Evolutionary conservation across 2,888 invertebrate species (phyloP), one percentile per base, ranked within the genome.

Genomic region (Pseudococcus jackbeardsleyi): DNA sequence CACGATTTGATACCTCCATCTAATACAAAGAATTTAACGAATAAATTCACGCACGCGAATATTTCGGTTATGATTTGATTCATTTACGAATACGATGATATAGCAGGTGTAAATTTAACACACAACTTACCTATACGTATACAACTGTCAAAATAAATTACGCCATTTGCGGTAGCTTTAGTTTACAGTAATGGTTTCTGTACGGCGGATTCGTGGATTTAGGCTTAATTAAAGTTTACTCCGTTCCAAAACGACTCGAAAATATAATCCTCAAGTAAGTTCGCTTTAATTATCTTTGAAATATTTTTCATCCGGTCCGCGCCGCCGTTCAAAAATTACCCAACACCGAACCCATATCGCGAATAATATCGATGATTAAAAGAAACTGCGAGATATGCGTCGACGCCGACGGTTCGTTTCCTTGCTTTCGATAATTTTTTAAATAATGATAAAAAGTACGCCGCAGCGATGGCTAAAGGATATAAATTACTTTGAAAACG

Each of bases 221-320:
- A 79, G 79, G 79, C 79, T 79, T 79, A 79, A 79, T 79, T 79
- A 79, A 79, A 79, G 46, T 79, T 79, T 79, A 79, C 79, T 79
- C 19, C 42, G 46, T 79, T 79, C 42, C 79, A 79, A 79, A 79
- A 42, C 42, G 39, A 79, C 79, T 79, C 79, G 79, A 79, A 79
- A 79, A 46, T 79, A 79, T 79, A 79, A 79, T 79, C 79, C 79
- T 79, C 42, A 79, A 79, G 19, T 79, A 42, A 79, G 79, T 79
- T 79, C 79, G 79, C n/a, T 79, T 79, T 79, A 79, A 79, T 79
- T 79, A 79, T 42, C n/a, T 42, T 79, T 42, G 79, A 46, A 79
- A 79, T 79, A 79, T 79, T 79, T 79, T 79, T 42, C 79, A 79
- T 1, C 19, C 79, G 33, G 4, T 79, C 9, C 46, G 26, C 22